Base-by-base conservation (phyloP, 2,113 vertebrate genomes). In the Gymnocephalus cernua region DNA sequence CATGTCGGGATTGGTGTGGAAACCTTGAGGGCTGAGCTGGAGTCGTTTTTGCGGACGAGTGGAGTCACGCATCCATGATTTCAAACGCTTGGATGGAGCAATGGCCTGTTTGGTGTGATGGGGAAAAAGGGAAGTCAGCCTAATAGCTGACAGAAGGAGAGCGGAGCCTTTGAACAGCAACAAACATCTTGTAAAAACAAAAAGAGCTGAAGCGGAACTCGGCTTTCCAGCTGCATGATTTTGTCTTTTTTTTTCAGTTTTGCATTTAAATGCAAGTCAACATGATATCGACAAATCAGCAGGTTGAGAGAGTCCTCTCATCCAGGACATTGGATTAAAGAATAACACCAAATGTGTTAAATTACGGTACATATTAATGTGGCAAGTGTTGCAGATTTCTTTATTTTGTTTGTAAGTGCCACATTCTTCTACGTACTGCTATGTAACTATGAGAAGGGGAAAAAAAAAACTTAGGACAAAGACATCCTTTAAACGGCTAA, bases 131-230 rank as follows among this genome's bases (percentile, higher is more conserved):
- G 74, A 74, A 59, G 84, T 70, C 16, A 4, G 67, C 19, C 66
- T 90, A 91, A 92, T 87, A 88, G 86, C 81, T 91, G 88, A 92
- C 91, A 92, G 91, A 61, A 66, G 80, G 74, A 89, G 68, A 84
- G 77, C 2, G 45, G 54, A 83, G 79, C n/a, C 69, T 82, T 64
- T 69, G 51, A 84, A 73, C 69, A 58, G 67, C 70, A 87, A 86
- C 68, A 88, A 89, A 82, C 73, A 80, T 73, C 54, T 69, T 59
- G 56, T 47, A 74, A 68, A 76, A 88, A 74, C 35, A 77, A 74
- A 47, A 76, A 38, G 23, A 67, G 67, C 50, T 73, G 64, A 51
- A 48, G 62, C 29, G 62, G 67, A 44, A 75, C 9, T 41, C 13
- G 32, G 57, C 48, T 65, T 62, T 64, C 10, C 23, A 69, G 18